Base-by-base conservation (phyloP, 2,113 vertebrate genomes). In the Hemiscyllium ocellatum region DNA sequence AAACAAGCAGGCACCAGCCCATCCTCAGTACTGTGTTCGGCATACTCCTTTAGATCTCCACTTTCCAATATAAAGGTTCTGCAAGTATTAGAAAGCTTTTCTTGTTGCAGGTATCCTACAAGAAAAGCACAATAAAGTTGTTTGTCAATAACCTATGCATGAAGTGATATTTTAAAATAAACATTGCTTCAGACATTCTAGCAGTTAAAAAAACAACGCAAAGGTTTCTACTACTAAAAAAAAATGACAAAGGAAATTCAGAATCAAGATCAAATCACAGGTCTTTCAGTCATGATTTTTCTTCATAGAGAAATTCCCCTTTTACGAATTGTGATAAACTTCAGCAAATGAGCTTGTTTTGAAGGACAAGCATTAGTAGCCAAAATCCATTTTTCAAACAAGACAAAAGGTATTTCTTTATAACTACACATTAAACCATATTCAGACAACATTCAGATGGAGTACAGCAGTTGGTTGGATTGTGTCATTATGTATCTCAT, bases 31-130 rank as follows among this genome's bases (percentile, higher is more conserved):
- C 98, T 98, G 96, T 99, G 99, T 95, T 99, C 99, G 0, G 98
- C 99, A 96, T 99, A 99, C 96, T 99, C 99, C 96, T 98, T 99
- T 96, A 99, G 97, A 96, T 98, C 98, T n/a, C 98, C 98, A 96
- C 99, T 99, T 97, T 99, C 99, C 26, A 98, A 97, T 96, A 99
- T 99, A 97, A 99, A 99, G 0, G 98, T 97, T 97, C 97, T 98
- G 97, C 98, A 99, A 29, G 99, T 98, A 95, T 98, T 97, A 93
- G 97, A 97, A 96, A 99, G 98, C 37, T 99, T 99, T 97, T 99
- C 99, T 96, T 99, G 98, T 96, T 99, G 99, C 87, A 99, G 98
- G 96, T 99, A 99, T 3, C 99, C 99, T 99, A 96, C 2, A 95
- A 65, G 29, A 95, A 95, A 68, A 96, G n/a, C 24, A 69, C 17